Evolutionary conservation across 1,140 invertebrate species (phyloP), one percentile per base, ranked within the genome.

Genomic region (Onthophagus taurus): DNA sequence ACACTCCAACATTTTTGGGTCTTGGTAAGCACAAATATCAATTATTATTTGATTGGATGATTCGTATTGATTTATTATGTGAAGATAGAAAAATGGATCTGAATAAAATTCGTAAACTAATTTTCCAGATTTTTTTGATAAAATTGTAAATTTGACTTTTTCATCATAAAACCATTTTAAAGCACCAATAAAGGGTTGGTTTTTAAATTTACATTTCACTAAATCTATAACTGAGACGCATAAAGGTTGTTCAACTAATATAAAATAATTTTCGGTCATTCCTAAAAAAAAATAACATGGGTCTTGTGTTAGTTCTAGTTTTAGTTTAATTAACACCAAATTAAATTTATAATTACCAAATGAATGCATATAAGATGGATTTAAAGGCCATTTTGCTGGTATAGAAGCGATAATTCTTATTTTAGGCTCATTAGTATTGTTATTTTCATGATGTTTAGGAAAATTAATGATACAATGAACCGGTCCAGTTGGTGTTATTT

Each of bases 21-120:
- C 78, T 45, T 80, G 76, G 57, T 91, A 93, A 37, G 77, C 76
- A 55, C 87, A 90, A 23, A 94, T 74, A 58, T 94, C 89, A 0
- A 93, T 61, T 1, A 91, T 61, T 33, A 86, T 69, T 45, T 76
- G 70, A n/a, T 74, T 70, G 31, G 81, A 76, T 34, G 70, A 67
- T 57, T 90, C 89, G 58, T 80, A 95, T 38, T 84, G 78, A 67
- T 95, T 95, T 39, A 93, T 89, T 21, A 89, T 84, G 57, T 95
- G 91, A 2, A 93, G 71, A 52, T 81, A 90, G 57, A 93, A 92
- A 47, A 93, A 81, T 0, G 80, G 65, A 42, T 87, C 80, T 0
- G 85, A 74, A 14, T 76, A 57, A 57, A 78, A 85, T 31, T 72
- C 76, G 31, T 70, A 72, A 1, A 64, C 60, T 30, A 77, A 51